Base-by-base conservation (phyloP, 2,888 invertebrate species). In the Galerucella nymphaeae region DNA sequence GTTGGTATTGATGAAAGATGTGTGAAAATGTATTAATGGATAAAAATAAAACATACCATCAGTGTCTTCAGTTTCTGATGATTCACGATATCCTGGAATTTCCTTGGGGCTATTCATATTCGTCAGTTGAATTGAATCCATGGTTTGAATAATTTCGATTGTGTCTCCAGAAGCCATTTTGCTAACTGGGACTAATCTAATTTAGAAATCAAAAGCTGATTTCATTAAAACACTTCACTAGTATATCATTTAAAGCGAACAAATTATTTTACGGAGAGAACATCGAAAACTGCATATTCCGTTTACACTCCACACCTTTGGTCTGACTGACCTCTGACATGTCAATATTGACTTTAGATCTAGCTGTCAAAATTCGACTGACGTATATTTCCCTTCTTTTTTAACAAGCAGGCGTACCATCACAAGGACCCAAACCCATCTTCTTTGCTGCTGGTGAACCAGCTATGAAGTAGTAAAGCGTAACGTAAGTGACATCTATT, bases 151-250 rank as follows among this genome's bases (percentile, higher is more conserved):
- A 86, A 91, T 91, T 89, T 94, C 93, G 86, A 92, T 89, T 85
- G 88, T 92, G 88, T 94, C 94, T 86, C 93, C 93, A 88, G 94
- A 93, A 90, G 94, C 94, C 94, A 94, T 94, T 88, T 73, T 63
- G 42, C 64, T 57, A 67, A 30, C 68, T 68, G 68, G 59, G 68
- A 59, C 57, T 66, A 71, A 72, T 72, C 66, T 68, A 72, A 74
- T 71, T 58, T 70, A 72, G 61, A 68, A 72, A 74, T 73, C 75
- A 63, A 71, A 64, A 71, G 72, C 66, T 72, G 77, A 79, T 74
- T 78, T 75, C 69, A 64, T 67, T 66, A 74, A 70, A 53, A 72
- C 75, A 79, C 77, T 71, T 72, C 79, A 81, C 74, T 76, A 74
- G 77, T 71, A 76, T 77, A 79, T 77, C 78, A 76, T 77, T 76